These are phyloP conservation scores for Euproctis similis DNA, from an alignment of 2,888 invertebrate genomes.

Conservation along the genomic window DNA sequence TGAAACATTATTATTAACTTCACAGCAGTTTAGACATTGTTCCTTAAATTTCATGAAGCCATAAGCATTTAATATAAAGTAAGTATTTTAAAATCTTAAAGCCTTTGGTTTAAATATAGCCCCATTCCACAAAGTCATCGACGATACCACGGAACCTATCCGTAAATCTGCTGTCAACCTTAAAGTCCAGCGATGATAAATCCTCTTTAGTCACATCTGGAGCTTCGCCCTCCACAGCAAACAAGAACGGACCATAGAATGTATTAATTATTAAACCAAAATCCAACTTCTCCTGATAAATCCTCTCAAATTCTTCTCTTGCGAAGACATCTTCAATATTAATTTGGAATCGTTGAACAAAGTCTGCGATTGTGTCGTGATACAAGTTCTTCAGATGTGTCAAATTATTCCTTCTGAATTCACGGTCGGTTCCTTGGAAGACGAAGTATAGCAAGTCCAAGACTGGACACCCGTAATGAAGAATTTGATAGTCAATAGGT, in stretches of 20 bases:
- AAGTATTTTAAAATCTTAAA: no score
- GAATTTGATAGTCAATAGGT: slow-evolving; percentile 40
- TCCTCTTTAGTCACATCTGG: slow-evolving; percentile 25
- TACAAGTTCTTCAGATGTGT: slow-evolving; percentile 35
- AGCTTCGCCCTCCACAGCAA: slow-evolving; percentile 27
- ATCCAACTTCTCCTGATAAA: slow-evolving; percentile 32
- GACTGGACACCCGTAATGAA: slow-evolving; percentile 37
- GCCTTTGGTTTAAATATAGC: not conserved
- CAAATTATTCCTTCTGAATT: slow-evolving; percentile 38
- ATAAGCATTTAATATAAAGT: no score
- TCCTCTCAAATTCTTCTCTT: slow-evolving; percentile 30
- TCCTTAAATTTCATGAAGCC: no score
- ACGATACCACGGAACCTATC: slow-evolving; percentile 1
- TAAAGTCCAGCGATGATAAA: slow-evolving; percentile 5
- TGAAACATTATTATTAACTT: no score
- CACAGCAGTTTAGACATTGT: no score
- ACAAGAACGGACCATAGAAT: slow-evolving; percentile 32
- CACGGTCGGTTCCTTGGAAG: slow-evolving; percentile 35
- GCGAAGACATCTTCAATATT: slow-evolving; percentile 31
- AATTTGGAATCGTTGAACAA: slow-evolving; percentile 32
- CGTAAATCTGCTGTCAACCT: slow-evolving; percentile 3
- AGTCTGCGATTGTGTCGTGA: slow-evolving; percentile 26
- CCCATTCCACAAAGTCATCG: slow-evolving; percentile 1
- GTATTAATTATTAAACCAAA: slow-evolving; percentile 36
- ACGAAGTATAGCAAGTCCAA: slow-evolving; percentile 43